Percentiles rank a stretch among this genome's conserved stretches.
phyloP scores from a whole-genome alignment of 2,888 invertebrate genomes.

The Andrena praecox region DNA sequence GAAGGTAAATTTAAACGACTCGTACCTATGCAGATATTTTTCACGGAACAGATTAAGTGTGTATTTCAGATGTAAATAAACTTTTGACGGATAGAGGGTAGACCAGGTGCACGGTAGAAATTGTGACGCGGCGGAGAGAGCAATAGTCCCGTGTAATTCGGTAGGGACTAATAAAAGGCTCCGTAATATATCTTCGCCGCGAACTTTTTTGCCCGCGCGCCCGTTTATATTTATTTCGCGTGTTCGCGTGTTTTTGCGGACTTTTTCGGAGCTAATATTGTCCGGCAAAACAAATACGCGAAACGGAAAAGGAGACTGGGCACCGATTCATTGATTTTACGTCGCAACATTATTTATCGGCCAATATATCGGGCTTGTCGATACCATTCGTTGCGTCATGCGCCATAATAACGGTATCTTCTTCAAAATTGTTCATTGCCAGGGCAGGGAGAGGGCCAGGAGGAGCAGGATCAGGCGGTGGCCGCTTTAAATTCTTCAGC shows the following conservation, averaged over 20 bases:
- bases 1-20: too few relatives aligned
- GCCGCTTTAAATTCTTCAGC: slow-evolving; percentile 74
- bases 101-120: slow-evolving; percentile 46
- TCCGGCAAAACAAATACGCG: slow-evolving; percentile 71
- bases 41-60: too few relatives aligned
- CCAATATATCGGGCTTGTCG: slow-evolving; percentile 82
- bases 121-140: slow-evolving; percentile 44
- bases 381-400: slow-evolving; percentile 83
- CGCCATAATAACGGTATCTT: slow-evolving; percentile 82
- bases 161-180: slow-evolving; percentile 61
- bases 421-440: slow-evolving; percentile 76
- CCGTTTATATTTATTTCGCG: slow-evolving; percentile 66
- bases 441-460: slow-evolving; percentile 41
- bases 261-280: slow-evolving; percentile 72
- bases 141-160: slow-evolving; percentile 58
- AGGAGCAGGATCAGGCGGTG: slow-evolving; percentile 52
- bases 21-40: too few relatives aligned
- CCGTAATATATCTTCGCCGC: slow-evolving; percentile 59
- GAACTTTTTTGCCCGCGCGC: slow-evolving; percentile 41
- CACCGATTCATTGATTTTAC: slow-evolving; percentile 82
- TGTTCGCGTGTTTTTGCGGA: slow-evolving; percentile 66
- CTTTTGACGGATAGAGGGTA: slow-evolving; percentile 48
- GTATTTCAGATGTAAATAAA: slow-evolving; percentile 13
- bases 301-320: slow-evolving; percentile 77
- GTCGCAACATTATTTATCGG: slow-evolving; percentile 81